Evolutionary conservation across 2,113 vertebrate species (phyloP), one percentile per base, ranked within the genome.

Genomic region (Pomatorhinus ruficollis): DNA sequence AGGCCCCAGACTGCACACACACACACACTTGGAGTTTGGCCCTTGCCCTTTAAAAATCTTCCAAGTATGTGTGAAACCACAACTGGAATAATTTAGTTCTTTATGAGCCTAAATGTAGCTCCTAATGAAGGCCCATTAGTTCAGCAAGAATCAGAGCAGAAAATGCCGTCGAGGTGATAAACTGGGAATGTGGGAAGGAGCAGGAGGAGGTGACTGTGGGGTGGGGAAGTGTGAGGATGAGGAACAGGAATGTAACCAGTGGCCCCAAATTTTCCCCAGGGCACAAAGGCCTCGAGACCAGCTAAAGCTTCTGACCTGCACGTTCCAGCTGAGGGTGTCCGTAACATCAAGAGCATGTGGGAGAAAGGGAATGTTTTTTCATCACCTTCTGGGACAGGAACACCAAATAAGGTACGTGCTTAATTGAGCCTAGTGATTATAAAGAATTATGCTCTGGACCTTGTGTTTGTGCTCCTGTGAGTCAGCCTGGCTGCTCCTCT

Each of bases 291-390:
- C 71, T 89, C 98, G 7, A 98, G 98, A 94, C 97, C 98, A 68
- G 87, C 97, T 28, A 99, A 99, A 47, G 98, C 99, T 3, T 98
- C 98, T 1, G 99, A 99, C 88, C 98, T 99, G 30, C 99, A 98
- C 3, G 95, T 99, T 88, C 98, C 98, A 52, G 98, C 98, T 0
- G 99, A 99, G 63, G 99, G 99, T 2, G 99, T 99, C 27, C 99
- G 99, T 81, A 99, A 98, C 45, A 99, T 99, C 96, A 99, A 99
- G 98, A 99, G 98, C 97, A 99, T 99, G 99, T 99, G 99, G 99
- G 99, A 99, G 97, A 99, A 98, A 91, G 99, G 99, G 59, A 98
- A 98, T 23, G 99, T 99, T 56, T 99, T 99, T 76, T 95, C 97
- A 56, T 98, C 99, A 9, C 98, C 98, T 7, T 96, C 98, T 56